These are phyloP conservation scores for Brachionus plicatilis DNA, from an alignment of 1,140 invertebrate genomes.

Conservation along the genomic window DNA sequence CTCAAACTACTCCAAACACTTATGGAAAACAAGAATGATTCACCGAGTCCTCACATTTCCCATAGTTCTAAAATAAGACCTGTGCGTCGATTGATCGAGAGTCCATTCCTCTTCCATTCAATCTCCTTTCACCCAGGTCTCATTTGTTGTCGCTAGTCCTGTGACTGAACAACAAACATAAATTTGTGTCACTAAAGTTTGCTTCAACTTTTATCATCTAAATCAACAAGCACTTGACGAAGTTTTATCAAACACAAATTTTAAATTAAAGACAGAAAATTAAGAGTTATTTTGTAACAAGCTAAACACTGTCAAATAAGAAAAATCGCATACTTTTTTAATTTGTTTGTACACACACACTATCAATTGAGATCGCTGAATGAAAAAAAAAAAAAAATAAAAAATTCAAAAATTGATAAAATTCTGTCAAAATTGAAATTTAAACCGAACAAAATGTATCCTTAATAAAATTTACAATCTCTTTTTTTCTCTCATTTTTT, in stretches of 20 bases:
- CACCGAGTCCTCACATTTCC: background rate
- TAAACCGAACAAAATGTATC: background rate
- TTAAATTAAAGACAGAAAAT: constrained; percentile 36
- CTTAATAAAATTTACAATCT: background rate
- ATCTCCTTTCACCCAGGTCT: no score
- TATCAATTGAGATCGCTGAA: background rate
- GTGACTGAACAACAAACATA: background rate
- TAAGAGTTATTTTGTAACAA: background rate
- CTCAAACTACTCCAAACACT: background rate
- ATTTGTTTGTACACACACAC: background rate
- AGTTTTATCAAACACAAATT: background rate
- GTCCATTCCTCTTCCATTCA: background rate
- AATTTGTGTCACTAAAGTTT: constrained; percentile 1
- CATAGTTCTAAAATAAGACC: background rate
- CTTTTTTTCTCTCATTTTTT: background rate
- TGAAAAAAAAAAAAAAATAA: background rate
- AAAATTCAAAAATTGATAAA: background rate
- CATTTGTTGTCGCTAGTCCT: no score
- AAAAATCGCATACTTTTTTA: constrained; percentile 30
- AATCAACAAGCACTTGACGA: constrained; percentile 17
- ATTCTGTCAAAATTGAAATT: constrained; percentile 1
- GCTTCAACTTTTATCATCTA: background rate
- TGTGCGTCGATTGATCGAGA: background rate
- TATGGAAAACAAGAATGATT: background rate
- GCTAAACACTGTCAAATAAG: constrained; percentile 2